These are phyloP conservation scores for Hypercompe scribonia DNA, from an alignment of 2,888 invertebrate species.

Conservation along the genomic window DNA sequence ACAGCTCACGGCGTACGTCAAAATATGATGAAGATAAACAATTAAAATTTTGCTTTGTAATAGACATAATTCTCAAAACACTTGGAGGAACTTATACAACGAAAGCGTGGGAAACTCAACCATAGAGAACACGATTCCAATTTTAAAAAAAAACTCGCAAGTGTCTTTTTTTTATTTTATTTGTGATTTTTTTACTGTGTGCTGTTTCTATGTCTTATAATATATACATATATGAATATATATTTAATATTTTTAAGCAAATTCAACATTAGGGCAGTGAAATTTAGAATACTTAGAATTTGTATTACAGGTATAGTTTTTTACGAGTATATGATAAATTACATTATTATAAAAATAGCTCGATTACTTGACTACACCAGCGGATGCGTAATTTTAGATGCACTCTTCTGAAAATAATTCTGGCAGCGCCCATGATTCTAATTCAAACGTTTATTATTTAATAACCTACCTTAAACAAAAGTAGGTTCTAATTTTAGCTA, in stretches of 20 bases:
- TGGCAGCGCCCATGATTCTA: too few species aligned
- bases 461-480: background rate
- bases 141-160: background rate
- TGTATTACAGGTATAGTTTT: too few species aligned
- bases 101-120: slow-evolving; percentile 48
- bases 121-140: background rate
- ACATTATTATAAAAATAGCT: too few species aligned
- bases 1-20: slow-evolving; percentile 40
- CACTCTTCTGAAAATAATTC: too few species aligned
- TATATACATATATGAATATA: too few species aligned
- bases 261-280: too few species aligned
- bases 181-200: background rate
- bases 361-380: too few species aligned
- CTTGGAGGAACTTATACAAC: background rate
- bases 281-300: too few species aligned
- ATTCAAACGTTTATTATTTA: background rate
- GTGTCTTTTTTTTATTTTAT: background rate
- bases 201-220: background rate
- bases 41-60: slow-evolving; percentile 17
- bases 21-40: slow-evolving; percentile 14
- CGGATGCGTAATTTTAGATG: too few species aligned
- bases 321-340: too few species aligned
- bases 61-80: slow-evolving; percentile 28
- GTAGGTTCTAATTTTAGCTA: background rate
- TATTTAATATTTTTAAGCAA: too few species aligned